Evolutionary conservation across 2,797 vertebrate genomes (phyloP).

Genomic region (Taeniopygia guttata): DNA sequence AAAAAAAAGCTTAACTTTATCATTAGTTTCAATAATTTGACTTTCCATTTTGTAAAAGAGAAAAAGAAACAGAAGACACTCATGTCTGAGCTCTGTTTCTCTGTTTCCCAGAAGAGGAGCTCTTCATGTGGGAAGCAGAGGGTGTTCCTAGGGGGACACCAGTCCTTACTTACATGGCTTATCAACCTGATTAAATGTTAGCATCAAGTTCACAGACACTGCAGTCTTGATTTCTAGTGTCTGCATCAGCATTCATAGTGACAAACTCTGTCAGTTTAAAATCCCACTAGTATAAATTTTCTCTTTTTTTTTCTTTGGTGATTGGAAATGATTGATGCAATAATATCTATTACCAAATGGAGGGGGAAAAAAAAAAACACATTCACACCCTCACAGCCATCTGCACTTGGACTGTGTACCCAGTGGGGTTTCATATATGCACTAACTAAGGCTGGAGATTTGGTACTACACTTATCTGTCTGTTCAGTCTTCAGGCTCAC

Average conservation of each 20-base stretch:
- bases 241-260: background rate
- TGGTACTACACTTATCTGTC: background rate
- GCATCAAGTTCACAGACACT: background rate
- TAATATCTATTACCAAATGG: background rate
- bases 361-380: rapidly evolving
- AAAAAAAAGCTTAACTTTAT: background rate
- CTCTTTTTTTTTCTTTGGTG: background rate
- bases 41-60: background rate
- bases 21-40: background rate
- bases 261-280: background rate
- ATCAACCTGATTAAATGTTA: background rate
- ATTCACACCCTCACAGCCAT: rapidly evolving
- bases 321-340: background rate
- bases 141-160: background rate
- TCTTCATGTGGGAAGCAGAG: background rate
- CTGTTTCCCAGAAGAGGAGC: background rate
- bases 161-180: background rate
- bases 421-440: background rate
- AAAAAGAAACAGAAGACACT: background rate
- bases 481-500: background rate
- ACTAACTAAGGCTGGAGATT: background rate
- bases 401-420: background rate
- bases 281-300: background rate
- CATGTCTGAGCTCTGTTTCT: background rate
- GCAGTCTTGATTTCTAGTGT: background rate